Base-by-base conservation (phyloP, 2,797 vertebrate species). In the Antennarius maculatus region DNA sequence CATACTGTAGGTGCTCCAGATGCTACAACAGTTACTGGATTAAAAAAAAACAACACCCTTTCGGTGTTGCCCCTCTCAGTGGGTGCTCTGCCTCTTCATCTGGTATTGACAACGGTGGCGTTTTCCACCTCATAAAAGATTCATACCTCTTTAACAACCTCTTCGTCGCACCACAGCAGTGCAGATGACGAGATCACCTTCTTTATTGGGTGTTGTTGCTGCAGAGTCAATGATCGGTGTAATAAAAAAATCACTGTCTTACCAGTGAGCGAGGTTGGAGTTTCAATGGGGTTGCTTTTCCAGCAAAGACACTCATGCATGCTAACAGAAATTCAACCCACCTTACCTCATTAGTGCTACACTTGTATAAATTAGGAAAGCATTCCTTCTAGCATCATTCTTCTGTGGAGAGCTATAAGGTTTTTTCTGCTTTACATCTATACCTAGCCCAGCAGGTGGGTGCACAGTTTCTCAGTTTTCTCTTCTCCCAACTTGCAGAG, bases 41-140 rank as follows among this genome's bases (percentile, higher is more conserved):
- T 63, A 13, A 18, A 60, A 51, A 80, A 73, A 54, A 80, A 75
- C 79, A 76, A 23, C 23, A 69, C 54, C 41, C 55, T 23, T 2
- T 55, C 50, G 60, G 66, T 64, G 57, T 23, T 34, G 52, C 41
- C 46, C 49, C 55, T 58, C 43, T 6, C 18, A 53, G 71, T 27
- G 2, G 60, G 45, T 69, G 73, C 71, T 77, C 28, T 3, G 69
- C 69, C 58, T 84, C 83, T 83, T 66, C 64, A 70, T 85, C 77
- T 72, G 73, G 78, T 89, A 85, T 86, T 76, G 85, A 88, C 71
- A 66, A 78, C 54, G n/a, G 71, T 70, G 81, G 76, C 66, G 59
- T 85, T 86, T 84, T 78, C 71, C 70, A 61, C 67, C 89, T 89
- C 86, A 89, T 92, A 85, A 92, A 93, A 92, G 79, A 91, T 92